Conservation (phyloP, 2,888 invertebrate species). For the Keiferia lycopersicella region DNA sequence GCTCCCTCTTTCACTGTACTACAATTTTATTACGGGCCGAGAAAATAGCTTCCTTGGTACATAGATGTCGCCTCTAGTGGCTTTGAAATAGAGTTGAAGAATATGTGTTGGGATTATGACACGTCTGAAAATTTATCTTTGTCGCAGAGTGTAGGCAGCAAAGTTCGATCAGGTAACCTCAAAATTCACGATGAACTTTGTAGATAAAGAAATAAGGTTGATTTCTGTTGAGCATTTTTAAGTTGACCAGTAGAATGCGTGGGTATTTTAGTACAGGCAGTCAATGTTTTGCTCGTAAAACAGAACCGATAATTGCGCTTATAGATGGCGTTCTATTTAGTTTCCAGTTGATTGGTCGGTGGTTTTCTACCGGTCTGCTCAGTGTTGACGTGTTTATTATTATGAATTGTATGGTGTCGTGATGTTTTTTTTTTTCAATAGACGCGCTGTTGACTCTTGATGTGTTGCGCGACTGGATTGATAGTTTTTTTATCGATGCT, state of each 20-base stretch:
- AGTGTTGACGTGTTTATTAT: conserved; percentile 72
- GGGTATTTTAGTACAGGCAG: conserved; percentile 47
- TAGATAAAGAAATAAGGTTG: conserved; percentile 26
- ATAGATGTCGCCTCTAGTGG: not conserved
- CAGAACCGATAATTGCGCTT: conserved; percentile 64
- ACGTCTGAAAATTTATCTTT: conserved; percentile 14
- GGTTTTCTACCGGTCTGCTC: conserved; percentile 53
- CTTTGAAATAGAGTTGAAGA: conserved; percentile 12
- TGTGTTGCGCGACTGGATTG: conserved; percentile 5
- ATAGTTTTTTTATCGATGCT: conserved; percentile 11
- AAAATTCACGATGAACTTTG: conserved; percentile 24
- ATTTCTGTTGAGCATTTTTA: conserved; percentile 26
- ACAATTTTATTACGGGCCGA: conserved; percentile 38
- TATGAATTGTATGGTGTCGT: conserved; percentile 67
- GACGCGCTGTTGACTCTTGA: conserved; percentile 7
- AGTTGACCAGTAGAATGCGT: not conserved
- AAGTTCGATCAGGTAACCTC: not conserved
- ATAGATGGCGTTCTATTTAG: conserved; percentile 72
- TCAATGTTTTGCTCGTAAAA: conserved; percentile 74
- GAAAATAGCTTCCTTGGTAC: not conserved
- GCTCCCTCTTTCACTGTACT: conserved; percentile 59
- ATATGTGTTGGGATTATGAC: not conserved
- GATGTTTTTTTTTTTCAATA: conserved; percentile 38
- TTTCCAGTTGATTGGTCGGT: conserved; percentile 67
- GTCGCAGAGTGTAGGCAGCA: not conserved